A percentile compares a stretch with the other conserved stretches of the same genome.
phyloP scores from a whole-genome alignment of 2,113 vertebrate species.

The Albula glossodonta region DNA sequence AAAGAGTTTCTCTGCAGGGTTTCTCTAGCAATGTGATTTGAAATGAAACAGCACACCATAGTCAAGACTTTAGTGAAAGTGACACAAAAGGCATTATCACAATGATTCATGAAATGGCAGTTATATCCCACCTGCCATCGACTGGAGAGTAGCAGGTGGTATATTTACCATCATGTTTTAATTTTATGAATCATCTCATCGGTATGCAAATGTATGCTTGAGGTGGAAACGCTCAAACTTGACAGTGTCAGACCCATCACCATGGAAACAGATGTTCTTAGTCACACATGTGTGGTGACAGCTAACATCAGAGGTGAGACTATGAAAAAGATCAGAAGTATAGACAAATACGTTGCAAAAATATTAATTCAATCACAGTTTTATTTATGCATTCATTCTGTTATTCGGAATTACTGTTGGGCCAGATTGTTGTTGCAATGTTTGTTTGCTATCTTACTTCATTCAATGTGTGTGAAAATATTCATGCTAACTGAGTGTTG shows the following conservation, averaged over 20 bases:
- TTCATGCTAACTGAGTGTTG: background rate
- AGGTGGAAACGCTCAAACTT: background rate
- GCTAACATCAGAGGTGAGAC: background rate
- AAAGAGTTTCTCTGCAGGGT: background rate
- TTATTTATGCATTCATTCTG: too few species aligned
- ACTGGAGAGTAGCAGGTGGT: background rate
- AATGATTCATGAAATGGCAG: background rate
- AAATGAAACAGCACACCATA: background rate
- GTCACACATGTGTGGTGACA: background rate
- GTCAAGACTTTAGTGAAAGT: background rate
- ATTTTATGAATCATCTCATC: background rate
- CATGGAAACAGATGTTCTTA: background rate
- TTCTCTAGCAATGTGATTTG: background rate
- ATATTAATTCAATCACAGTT: too few species aligned
- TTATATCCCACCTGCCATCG: background rate
- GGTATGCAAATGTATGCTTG: background rate
- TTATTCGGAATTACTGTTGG: too few species aligned
- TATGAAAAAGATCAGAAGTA: background rate
- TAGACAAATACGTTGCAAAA: too few species aligned
- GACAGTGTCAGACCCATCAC: background rate
- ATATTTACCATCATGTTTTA: background rate
- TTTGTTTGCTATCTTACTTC: background rate
- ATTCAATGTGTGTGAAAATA: background rate
- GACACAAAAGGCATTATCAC: background rate
- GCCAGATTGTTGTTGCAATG: too few species aligned